phyloP scores from a whole-genome alignment of 2,113 vertebrate species.

The Noturus placidus region DNA sequence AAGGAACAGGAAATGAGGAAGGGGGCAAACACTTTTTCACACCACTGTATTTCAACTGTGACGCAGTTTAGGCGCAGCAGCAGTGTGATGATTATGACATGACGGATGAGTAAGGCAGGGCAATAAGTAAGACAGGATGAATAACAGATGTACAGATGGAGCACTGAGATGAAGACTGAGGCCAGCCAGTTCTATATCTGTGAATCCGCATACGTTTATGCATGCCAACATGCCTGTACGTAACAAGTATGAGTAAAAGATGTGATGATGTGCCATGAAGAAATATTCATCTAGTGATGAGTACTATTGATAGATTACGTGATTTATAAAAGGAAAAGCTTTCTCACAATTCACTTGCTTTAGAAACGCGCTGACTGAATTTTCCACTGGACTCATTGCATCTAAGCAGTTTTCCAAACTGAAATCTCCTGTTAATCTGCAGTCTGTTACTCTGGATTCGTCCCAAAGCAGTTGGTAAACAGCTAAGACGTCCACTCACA shows the following conservation, averaged over 20 bases:
- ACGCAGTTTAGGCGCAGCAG: background rate
- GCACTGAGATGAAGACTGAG: conserved; percentile 13
- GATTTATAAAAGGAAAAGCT: background rate
- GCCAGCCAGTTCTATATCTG: background rate
- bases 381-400: background rate
- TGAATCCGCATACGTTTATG: background rate
- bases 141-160: conserved; percentile 42
- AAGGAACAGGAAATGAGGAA: no score
- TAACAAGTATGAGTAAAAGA: background rate
- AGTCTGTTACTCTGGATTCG: conserved; percentile 15
- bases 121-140: conserved; percentile 37
- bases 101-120: conserved; percentile 7
- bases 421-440: background rate
- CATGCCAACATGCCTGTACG: background rate
- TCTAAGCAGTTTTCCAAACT: background rate
- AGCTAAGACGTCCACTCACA: background rate
- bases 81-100: background rate
- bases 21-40: no score
- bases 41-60: background rate
- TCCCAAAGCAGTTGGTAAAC: conserved; percentile 20
- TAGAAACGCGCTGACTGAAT: background rate
- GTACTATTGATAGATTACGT: no score
- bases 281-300: background rate
- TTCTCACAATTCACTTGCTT: background rate
- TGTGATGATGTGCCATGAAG: background rate